Base-by-base conservation (phyloP, 2,113 vertebrate genomes). In the Trochalopteron elliotii region DNA sequence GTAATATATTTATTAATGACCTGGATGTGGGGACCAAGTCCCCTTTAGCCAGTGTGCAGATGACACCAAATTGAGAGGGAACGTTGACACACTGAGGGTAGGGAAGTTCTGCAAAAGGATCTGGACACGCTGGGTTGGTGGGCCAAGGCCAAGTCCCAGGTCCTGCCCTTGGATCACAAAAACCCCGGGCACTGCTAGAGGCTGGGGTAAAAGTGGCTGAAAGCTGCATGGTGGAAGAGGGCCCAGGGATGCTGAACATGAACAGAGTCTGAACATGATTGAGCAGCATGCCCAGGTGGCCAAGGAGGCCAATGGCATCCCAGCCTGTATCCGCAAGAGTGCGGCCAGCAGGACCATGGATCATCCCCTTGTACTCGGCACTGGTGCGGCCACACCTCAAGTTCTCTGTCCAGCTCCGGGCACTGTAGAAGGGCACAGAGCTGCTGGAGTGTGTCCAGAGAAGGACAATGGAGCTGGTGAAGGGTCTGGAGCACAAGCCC, bases 1-100 rank as follows among this genome's bases (percentile, higher is more conserved):
- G 19, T 39, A 42, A 65, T 9, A 5, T 6, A 33, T 59, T 74
- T 52, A 67, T 45, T 6, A 39, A 37, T 28, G 7, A 23, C 22
- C 7, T 50, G 59, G 25, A 50, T 0, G 0, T 50, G 44, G 25
- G 20, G 24, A 40, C 23, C 1, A 0, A 57, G 42, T 33, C 21
- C 12, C 15, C 31, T 37, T 37, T 7, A 72, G 12, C 11, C 22
- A 37, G 10, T 20, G 23, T 37, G 27, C 12, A 33, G 68, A 37
- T 37, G 37, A 65, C 27, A 57, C 12, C 35, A 57, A 37, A 11
- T 9, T 80, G 59, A 28, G 50, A 37, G 25, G 22, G 27, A 81
- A 65, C 37, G 31, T 23, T 44, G 18, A 88, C 37, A 50, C 1
- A 1, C 8, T 37, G 50, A 49, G 42, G 42, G 16, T 15, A 56